Evolutionary conservation across 2,888 invertebrate genomes (phyloP), one percentile per base, ranked within the genome.

Genomic region (Embidobia sp.): DNA sequence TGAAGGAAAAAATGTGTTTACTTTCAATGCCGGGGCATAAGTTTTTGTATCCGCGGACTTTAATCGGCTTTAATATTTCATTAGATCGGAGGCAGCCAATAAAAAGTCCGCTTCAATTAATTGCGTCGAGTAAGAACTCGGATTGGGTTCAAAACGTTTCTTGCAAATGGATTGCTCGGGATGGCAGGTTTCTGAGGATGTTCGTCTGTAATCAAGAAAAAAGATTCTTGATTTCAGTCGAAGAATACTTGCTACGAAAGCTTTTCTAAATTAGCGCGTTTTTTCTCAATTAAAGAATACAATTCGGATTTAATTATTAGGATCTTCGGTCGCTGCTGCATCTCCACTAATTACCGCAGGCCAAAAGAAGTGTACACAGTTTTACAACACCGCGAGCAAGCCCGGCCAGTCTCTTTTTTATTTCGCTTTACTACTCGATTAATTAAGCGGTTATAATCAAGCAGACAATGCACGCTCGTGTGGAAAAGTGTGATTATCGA

Each of bases 401-500:
- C 42, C 13, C 33, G 27, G 57, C 2, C 10, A 19, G 19, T 49
- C 5, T 42, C 7, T 13, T 15, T 33, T 31, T 37, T 33, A 31
- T 16, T 37, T 8, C 18, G 29, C 7, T 46, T 40, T 46, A 33
- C 31, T 10, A 27, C 67, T 49, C 49, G 69, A 31, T 69, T 57
- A 69, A 69, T 49, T 69, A 69, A 69, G 46, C 46, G 27, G 26
- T 44, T 11, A 16, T 22, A 11, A 53, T 66, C 33, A 33, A 35
- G 42, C 19, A 48, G 27, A 55, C 55, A 67, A 55, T 67, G 19
- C 46, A 48, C 46, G 15, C 19, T 46, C 46, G 19, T 48, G 46
- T 29, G 55, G 69, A 70, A 69, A 69, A 69, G 69, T 69, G 59
- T 33, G 59, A 70, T 70, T 59, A 51, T 59, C 42, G 59, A 70